Evolutionary conservation across 2,888 invertebrate species (phyloP).

Genomic region (Didymodactylos carnosus): DNA sequence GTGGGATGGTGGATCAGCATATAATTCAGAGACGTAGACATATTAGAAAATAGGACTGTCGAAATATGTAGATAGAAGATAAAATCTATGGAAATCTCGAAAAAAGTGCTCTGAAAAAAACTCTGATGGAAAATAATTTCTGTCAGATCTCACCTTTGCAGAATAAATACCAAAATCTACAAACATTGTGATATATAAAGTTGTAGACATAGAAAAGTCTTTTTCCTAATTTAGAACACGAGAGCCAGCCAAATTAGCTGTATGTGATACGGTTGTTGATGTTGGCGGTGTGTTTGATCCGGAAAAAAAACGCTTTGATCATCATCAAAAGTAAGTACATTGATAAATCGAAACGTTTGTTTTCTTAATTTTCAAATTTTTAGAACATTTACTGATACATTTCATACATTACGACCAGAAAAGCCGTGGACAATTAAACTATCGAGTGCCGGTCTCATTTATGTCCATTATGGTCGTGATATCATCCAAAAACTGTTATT

Average conservation of each 20-base stretch:
- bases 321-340: slow-evolving; percentile 56
- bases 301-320: slow-evolving; percentile 58
- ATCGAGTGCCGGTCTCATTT: slow-evolving; percentile 82
- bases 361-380: background rate
- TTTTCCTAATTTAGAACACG: slow-evolving; percentile 38
- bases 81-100: too few species aligned
- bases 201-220: background rate
- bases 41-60: too few species aligned
- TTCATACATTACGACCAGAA: slow-evolving; percentile 26
- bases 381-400: slow-evolving; percentile 34
- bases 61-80: too few species aligned
- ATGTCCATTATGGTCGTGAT: slow-evolving; percentile 64
- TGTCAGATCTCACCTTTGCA: too few species aligned
- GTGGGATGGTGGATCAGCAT: too few species aligned
- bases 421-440: slow-evolving; percentile 44
- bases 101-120: too few species aligned
- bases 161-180: too few species aligned
- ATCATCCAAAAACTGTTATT: slow-evolving; percentile 45
- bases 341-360: background rate
- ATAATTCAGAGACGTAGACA: too few species aligned
- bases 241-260: slow-evolving; percentile 43
- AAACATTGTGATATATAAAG: slow-evolving; percentile 2
- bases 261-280: slow-evolving; percentile 81
- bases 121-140: too few species aligned
- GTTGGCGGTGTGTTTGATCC: slow-evolving; percentile 71